A percentile compares a stretch with the other conserved stretches of the same genome.
phyloP scores from a whole-genome alignment of 92 coral and sea anemone genomes.

The Hydrozoanthus gracilis region DNA sequence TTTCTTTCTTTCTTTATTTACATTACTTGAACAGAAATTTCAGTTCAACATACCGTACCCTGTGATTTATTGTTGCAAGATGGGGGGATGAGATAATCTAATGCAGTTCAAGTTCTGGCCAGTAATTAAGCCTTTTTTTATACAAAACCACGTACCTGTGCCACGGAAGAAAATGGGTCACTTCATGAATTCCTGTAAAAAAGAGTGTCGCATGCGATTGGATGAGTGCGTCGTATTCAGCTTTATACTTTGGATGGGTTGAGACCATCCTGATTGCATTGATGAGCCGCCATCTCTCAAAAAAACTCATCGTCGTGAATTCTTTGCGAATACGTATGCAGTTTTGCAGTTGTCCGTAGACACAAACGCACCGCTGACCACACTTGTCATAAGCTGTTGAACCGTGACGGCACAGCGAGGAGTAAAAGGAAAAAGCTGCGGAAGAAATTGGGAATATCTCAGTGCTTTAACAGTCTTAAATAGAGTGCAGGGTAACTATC shows the following conservation, averaged over 20 bases:
- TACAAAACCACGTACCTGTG: conserved; percentile 24
- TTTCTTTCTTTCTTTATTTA: no score
- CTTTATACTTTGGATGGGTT: conserved; percentile 59
- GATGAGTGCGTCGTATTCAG: conserved; percentile 37
- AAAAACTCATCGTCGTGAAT: conserved; percentile 60
- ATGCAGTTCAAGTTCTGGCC: no score
- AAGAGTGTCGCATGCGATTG: conserved; percentile 36
- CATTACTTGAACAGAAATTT: no score
- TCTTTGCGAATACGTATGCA: conserved; percentile 68
- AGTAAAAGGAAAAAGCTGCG: not conserved
- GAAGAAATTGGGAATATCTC: no score
- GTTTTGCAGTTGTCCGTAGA: conserved; percentile 27
- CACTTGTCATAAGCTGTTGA: no score
- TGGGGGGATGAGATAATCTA: no score
- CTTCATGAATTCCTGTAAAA: conserved; percentile 39
- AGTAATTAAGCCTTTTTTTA: no score
- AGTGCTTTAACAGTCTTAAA: no score
- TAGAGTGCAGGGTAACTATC: no score
- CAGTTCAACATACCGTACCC: no score
- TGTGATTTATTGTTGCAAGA: no score
- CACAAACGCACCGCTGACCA: conserved; percentile 28
- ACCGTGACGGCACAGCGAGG: not conserved
- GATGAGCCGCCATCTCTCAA: conserved; percentile 54
- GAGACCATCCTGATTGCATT: conserved; percentile 58
- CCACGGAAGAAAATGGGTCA: conserved; percentile 52